These are phyloP conservation scores for Lacerta bilineata DNA, from an alignment of 2,797 vertebrate species.

Conservation along the genomic window DNA sequence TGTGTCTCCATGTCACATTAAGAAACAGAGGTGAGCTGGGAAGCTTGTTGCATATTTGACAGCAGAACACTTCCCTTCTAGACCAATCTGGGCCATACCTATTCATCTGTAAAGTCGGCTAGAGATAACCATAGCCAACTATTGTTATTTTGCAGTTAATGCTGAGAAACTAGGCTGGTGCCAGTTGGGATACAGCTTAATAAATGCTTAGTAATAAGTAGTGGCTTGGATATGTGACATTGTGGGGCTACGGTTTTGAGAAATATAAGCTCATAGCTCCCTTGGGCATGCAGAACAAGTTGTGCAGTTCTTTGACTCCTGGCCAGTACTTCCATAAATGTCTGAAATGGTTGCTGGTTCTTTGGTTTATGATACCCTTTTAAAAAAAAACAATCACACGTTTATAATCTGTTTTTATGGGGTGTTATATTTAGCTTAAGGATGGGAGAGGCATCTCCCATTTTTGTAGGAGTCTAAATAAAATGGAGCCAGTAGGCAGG, in stretches of 20 bases:
- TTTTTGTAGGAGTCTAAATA: background rate
- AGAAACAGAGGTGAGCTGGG: background rate
- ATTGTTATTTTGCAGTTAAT: background rate
- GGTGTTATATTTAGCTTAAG: background rate
- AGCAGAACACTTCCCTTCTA: background rate
- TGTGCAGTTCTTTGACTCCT: background rate
- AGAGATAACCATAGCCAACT: background rate
- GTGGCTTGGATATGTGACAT: background rate
- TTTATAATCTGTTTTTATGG: constrained; percentile 1
- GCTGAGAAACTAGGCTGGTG: background rate
- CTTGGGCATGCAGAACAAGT: background rate
- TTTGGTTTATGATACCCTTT: constrained; percentile 14
- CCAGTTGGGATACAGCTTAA: background rate
- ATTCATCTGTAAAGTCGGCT: background rate
- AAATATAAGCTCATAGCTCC: background rate
- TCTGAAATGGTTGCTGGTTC: constrained; percentile 7
- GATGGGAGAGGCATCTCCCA: background rate
- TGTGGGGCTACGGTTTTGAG: background rate
- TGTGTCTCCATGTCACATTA: background rate
- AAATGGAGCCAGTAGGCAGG: background rate
- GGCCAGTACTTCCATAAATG: background rate
- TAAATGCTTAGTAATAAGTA: background rate
- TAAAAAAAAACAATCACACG: background rate
- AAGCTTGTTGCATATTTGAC: background rate
- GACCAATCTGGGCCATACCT: background rate